Percentiles rank a stretch among this genome's conserved stretches.
Conservation (phyloP, 2,797 vertebrate genomes). For the Tokudaia tokunoshimensis region DNA sequence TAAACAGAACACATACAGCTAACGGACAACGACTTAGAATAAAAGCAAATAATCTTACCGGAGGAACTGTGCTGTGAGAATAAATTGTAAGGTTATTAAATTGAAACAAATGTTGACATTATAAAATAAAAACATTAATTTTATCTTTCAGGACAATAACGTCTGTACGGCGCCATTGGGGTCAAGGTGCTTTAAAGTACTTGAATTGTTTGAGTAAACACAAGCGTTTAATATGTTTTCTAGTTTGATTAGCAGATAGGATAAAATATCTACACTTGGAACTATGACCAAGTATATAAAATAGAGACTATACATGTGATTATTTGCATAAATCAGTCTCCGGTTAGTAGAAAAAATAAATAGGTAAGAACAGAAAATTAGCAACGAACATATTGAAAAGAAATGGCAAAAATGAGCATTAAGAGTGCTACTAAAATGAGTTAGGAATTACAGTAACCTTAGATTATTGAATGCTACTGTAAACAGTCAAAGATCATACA, state of each 20-base stretch:
- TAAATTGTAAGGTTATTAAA: not conserved
- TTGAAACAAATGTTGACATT: not conserved
- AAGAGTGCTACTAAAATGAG: not conserved
- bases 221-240: not conserved
- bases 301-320: not conserved
- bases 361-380: not conserved
- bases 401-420: not conserved
- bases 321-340: not conserved
- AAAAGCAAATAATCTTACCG: not conserved
- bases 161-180: not conserved
- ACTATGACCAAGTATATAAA: not conserved
- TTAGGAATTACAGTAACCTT: not conserved
- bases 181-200: not conserved
- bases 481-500: not conserved
- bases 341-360: not conserved
- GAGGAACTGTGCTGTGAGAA: not conserved
- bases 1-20: not conserved
- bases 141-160: not conserved
- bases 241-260: not conserved
- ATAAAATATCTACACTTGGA: not conserved
- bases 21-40: not conserved
- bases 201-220: not conserved
- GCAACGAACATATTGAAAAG: not conserved
- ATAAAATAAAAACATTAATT: not conserved
- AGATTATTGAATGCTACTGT: not conserved